Evolutionary conservation across 2,113 vertebrate genomes (phyloP), one percentile per base, ranked within the genome.

Genomic region (Cepphus grylle): DNA sequence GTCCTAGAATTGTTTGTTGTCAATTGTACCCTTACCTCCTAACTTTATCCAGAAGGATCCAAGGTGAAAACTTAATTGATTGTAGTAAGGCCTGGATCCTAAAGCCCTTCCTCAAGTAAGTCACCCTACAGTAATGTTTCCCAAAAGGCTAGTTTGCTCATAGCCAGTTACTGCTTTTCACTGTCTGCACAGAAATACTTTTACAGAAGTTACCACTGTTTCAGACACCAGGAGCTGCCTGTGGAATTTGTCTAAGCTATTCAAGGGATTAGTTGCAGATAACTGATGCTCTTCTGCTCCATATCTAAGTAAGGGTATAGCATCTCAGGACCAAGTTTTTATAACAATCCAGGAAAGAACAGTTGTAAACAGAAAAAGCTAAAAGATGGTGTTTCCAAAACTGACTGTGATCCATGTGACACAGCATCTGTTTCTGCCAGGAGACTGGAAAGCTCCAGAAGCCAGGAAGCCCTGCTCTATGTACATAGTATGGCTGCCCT

Each of bases 241-340:
- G 6, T 49, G 90, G 92, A 91, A 90, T 95, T 90, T 85, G 21
- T 65, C 70, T 89, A 34, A 88, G 47, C 15, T 77, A 21, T 77
- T 76, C 53, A 86, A 88, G 53, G 66, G 94, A 90, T 89, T 82
- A 94, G 62, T 11, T 88, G 62, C 71, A 94, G 81, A 80, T 93
- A 90, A 77, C 18, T 62, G 67, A 77, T 79, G 74, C 62, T 85
- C n/a, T 87, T 89, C 84, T 90, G 62, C 53, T 91, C 63, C 74
- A 62, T 72, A 82, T n/a, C 89, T 87, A 96, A 97, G 86, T 89
- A 95, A 91, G 86, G 71, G 15, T 84, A 86, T 94, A 91, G 77
- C 50, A 81, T 86, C 77, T 88, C 73, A 81, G 80, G 66, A 84
- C 32, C 21, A 79, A 92, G 59, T 32, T 89, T 88, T 94, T 86